These are phyloP conservation scores for Lasioglossum oenotherae DNA, from an alignment of 2,888 invertebrate genomes.

Conservation along the genomic window DNA sequence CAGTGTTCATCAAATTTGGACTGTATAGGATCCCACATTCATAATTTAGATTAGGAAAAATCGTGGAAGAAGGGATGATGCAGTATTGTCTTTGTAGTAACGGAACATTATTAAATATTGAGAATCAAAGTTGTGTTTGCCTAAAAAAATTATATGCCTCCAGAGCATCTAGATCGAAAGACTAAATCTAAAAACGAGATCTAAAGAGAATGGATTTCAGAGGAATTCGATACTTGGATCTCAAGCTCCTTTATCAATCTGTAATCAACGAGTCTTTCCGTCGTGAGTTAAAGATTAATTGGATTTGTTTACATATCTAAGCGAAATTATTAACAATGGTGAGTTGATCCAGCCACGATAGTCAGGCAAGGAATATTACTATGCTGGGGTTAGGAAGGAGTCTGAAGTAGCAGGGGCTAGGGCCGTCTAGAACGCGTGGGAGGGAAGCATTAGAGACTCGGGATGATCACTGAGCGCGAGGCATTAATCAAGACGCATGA, in stretches of 20 bases:
- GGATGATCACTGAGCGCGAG: slow-evolving; percentile 83
- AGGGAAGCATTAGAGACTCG: slow-evolving; percentile 80
- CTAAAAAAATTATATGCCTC: neutral
- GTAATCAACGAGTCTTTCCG: neutral
- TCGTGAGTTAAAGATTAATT: neutral
- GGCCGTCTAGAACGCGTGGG: slow-evolving; percentile 71
- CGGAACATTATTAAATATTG: neutral
- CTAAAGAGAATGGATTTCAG: no score
- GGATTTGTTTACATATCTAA: neutral
- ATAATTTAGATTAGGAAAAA: neutral
- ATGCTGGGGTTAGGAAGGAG: slow-evolving; percentile 73
- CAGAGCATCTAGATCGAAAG: neutral
- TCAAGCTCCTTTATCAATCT: neutral
- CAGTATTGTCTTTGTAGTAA: no score
- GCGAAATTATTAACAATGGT: neutral
- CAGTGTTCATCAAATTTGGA: no score
- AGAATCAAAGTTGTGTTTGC: neutral
- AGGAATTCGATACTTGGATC: neutral
- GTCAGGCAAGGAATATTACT: slow-evolving; percentile 74
- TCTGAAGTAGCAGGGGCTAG: slow-evolving; percentile 62
- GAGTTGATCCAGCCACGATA: slow-evolving; percentile 67
- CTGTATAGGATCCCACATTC: neutral
- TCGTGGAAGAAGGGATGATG: neutral
- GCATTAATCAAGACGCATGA: slow-evolving; percentile 84
- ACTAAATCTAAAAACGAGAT: neutral